Percentiles rank a stretch among this genome's conserved stretches.
phyloP scores from a whole-genome alignment of 2,113 vertebrate species.

The Zosterops hypoxanthus region DNA sequence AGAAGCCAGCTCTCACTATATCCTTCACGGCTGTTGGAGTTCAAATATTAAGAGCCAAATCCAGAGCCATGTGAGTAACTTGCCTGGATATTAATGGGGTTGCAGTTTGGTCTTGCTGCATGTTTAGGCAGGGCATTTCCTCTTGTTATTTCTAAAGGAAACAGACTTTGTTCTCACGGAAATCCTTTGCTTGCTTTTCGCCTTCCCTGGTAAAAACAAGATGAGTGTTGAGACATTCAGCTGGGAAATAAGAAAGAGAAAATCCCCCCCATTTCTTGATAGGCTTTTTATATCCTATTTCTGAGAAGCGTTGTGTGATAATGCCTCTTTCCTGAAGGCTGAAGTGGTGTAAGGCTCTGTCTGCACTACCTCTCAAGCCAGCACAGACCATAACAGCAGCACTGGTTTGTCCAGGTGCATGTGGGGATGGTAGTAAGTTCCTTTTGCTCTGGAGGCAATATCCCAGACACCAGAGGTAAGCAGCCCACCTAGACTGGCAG shows the following conservation, averaged over 20 bases:
- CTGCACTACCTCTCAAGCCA: background rate
- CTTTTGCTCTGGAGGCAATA: background rate
- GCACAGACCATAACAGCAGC: background rate
- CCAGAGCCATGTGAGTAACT: background rate
- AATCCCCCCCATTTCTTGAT: background rate
- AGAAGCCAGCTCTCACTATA: background rate
- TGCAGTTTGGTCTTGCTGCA: constrained; percentile 13
- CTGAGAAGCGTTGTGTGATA: background rate
- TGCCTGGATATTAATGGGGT: background rate
- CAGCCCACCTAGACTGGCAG: background rate
- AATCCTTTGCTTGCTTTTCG: constrained; percentile 83
- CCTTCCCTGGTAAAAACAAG: constrained; percentile 58
- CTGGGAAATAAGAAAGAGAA: constrained; percentile 20
- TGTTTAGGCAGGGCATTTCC: constrained; percentile 82
- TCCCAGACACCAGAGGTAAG: background rate
- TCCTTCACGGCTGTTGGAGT: background rate
- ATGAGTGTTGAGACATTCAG: background rate
- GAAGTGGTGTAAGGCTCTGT: background rate
- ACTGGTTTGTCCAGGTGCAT: accelerated
- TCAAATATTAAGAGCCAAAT: background rate
- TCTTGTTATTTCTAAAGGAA: constrained; percentile 90
- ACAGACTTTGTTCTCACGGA: constrained; percentile 76
- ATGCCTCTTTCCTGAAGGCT: background rate
- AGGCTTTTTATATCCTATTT: background rate
- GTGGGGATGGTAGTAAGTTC: background rate